These are phyloP conservation scores for Drosophila testacea DNA, from an alignment of 2,888 invertebrate species.

Conservation along the genomic window DNA sequence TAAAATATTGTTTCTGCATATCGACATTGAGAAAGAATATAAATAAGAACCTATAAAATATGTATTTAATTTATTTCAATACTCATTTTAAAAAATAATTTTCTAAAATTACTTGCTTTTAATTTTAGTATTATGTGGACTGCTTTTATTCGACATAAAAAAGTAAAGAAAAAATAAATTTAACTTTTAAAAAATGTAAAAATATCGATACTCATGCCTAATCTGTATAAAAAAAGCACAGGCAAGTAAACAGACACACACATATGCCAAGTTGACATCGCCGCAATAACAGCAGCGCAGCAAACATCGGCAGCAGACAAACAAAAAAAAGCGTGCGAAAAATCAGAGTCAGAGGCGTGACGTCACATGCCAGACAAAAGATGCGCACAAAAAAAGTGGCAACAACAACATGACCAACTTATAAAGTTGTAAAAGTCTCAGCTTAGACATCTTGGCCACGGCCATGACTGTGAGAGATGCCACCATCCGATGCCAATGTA, in stretches of 20 bases:
- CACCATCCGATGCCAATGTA: conserved; percentile 15
- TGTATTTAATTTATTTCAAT: too few species aligned
- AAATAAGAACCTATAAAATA: too few species aligned
- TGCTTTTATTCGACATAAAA: too few species aligned
- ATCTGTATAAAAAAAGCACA: too few species aligned
- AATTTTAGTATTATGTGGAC: too few species aligned
- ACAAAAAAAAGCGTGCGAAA: conserved; percentile 57
- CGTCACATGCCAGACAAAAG: conserved; percentile 58
- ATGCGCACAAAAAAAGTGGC: conserved; percentile 63
- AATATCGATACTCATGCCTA: too few species aligned
- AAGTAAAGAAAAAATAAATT: too few species aligned
- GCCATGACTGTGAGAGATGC: conserved; percentile 47
- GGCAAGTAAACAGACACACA: conserved; percentile 36
- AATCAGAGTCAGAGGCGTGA: conserved; percentile 48
- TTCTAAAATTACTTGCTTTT: too few species aligned
- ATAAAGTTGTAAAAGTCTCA: conserved; percentile 69
- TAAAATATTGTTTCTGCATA: too few species aligned
- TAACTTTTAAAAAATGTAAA: too few species aligned
- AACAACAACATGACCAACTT: conserved; percentile 44
- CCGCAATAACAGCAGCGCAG: conserved; percentile 72
- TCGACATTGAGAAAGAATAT: too few species aligned
- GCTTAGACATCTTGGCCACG: conserved; percentile 71
- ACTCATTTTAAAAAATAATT: too few species aligned
- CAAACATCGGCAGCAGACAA: conserved; percentile 48
- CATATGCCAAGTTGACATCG: conserved; percentile 49